Conservation (phyloP, 2,888 invertebrate species). For the Melanostoma scalare region DNA sequence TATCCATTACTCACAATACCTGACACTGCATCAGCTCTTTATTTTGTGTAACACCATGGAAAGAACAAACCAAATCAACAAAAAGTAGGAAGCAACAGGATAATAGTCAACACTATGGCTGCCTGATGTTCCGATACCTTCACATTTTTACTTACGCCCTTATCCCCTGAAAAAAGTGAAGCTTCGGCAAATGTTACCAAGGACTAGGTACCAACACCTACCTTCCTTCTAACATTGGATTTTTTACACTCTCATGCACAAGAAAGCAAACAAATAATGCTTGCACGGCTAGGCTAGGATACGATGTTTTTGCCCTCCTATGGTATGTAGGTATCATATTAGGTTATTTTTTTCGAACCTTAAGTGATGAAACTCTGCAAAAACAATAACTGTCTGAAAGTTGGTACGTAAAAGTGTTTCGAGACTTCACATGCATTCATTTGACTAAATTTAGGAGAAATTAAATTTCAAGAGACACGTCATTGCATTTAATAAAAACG, state of each 20-base stretch:
- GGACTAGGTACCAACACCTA: neutral
- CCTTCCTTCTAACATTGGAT: conserved; percentile 2
- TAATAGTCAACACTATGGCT: conserved; percentile 53
- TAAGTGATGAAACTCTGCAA: conserved; percentile 41
- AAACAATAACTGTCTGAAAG: conserved; percentile 29
- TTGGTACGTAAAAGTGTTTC: conserved; percentile 24
- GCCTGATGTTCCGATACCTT: conserved; percentile 35
- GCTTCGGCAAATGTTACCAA: conserved; percentile 23
- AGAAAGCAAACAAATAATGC: conserved; percentile 53
- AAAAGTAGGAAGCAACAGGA: conserved; percentile 60
- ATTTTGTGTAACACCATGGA: conserved; percentile 1
- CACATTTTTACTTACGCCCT: conserved; percentile 45
- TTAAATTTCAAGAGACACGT: conserved; percentile 37
- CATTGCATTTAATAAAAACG: conserved; percentile 56
- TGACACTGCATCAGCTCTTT: conserved; percentile 11
- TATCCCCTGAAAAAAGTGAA: conserved; percentile 5
- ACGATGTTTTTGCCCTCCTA: conserved; percentile 20
- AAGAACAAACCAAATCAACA: conserved; percentile 18
- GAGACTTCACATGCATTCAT: conserved; percentile 17
- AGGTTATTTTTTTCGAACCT: neutral
- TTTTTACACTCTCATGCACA: conserved; percentile 43
- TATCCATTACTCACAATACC: conserved; percentile 31
- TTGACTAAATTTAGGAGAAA: neutral
- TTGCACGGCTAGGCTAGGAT: conserved; percentile 41
- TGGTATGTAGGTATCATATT: neutral